phyloP scores from a whole-genome alignment of 2,113 vertebrate genomes.

The Physeter macrocephalus region DNA sequence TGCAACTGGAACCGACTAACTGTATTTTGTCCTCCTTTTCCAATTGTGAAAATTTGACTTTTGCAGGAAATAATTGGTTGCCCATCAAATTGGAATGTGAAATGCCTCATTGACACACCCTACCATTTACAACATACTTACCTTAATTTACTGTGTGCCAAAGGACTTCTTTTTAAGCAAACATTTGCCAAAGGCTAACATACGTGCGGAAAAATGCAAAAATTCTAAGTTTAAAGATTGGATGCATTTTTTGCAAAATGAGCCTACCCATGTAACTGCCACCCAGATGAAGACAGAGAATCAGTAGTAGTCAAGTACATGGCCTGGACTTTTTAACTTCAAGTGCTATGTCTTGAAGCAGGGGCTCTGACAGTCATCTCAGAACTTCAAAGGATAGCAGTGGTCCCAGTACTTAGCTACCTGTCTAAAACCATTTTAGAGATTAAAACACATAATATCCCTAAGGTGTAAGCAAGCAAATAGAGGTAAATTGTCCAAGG shows the following conservation, averaged over 20 bases:
- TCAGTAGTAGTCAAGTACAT: not conserved
- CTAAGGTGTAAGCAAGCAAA: not conserved
- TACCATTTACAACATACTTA: not conserved
- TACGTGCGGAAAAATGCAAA: not conserved
- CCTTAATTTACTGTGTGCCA: not conserved
- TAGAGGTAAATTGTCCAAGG: not conserved
- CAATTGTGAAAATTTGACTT: not conserved
- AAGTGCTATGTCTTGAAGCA: not conserved
- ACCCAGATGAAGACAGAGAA: not conserved
- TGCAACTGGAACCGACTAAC: not conserved
- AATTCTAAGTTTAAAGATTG: not conserved
- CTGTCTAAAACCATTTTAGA: not conserved
- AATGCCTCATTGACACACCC: not conserved
- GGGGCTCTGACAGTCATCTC: not conserved
- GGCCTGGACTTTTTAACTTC: not conserved
- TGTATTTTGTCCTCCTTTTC: not conserved
- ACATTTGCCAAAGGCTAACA: not conserved
- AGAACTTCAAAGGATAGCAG: not conserved
- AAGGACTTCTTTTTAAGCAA: not conserved
- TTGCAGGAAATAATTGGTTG: not conserved
- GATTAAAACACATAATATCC: not conserved
- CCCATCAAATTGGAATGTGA: not conserved
- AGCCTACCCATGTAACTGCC: not conserved
- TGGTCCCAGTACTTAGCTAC: not conserved
- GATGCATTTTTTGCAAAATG: not conserved